A percentile compares a stretch with the other conserved stretches of the same genome.
These are phyloP conservation scores for Diabrotica virgifera DNA, from an alignment of 1,140 invertebrate species.

Conservation along the genomic window DNA sequence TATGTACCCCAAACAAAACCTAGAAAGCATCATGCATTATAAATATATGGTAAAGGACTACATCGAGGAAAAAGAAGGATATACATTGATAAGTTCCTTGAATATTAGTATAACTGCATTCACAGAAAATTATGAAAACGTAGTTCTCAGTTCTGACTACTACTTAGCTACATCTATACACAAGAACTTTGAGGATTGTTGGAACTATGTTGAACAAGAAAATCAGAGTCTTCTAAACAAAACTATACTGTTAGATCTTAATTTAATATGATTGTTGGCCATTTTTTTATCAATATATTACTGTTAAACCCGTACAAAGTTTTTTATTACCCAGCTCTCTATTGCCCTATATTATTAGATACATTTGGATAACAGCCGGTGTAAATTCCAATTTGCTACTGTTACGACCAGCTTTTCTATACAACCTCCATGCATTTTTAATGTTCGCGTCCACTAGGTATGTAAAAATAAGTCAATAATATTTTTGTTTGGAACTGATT, in stretches of 20 bases:
- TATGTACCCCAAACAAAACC: slow-evolving; percentile 11
- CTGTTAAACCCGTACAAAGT: no score
- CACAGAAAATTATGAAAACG: slow-evolving; percentile 34
- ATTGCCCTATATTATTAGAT: no score
- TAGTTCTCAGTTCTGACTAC: slow-evolving; percentile 31
- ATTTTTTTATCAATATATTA: no score
- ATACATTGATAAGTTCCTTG: slow-evolving; percentile 33
- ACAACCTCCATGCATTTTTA: no score
- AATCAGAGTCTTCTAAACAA: slow-evolving; percentile 35
- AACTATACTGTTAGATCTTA: slow-evolving; percentile 27
- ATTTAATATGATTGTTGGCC: slow-evolving; percentile 14
- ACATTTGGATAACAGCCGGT: no score
- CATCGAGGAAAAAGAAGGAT: slow-evolving; percentile 17
- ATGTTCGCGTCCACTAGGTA: no score
- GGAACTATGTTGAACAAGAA: slow-evolving; percentile 30
- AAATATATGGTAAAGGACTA: slow-evolving; percentile 40
- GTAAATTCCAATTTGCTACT: no score
- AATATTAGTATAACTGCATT: slow-evolving; percentile 30
- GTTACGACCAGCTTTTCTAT: no score
- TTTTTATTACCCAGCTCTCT: no score
- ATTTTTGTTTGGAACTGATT: no score
- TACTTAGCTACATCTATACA: slow-evolving; percentile 28
- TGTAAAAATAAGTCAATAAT: no score
- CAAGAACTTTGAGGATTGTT: slow-evolving; percentile 32
- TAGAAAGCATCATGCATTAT: slow-evolving; percentile 28